Percentiles rank a stretch among this genome's conserved stretches.
These are phyloP conservation scores for Mastomys coucha DNA, from an alignment of 2,113 vertebrate species.

Conservation along the genomic window DNA sequence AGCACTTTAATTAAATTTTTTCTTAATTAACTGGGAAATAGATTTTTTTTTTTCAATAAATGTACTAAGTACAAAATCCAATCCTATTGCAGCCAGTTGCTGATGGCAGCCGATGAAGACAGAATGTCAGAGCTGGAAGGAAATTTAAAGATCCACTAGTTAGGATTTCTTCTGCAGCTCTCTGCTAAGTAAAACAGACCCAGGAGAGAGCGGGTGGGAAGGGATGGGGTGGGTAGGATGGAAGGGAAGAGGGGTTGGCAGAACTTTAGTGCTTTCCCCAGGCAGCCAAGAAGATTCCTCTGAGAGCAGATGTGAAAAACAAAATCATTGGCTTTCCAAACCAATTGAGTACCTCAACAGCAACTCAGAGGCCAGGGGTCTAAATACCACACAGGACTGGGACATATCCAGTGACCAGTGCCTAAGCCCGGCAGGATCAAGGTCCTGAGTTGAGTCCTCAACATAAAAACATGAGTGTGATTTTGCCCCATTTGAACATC, in stretches of 20 bases:
- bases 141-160: neutral
- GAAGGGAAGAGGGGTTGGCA: neutral
- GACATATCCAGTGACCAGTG: neutral
- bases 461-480: neutral
- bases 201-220: neutral
- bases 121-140: neutral
- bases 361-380: neutral
- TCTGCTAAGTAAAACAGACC: neutral
- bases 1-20: slow-evolving; percentile 44
- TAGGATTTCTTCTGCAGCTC: neutral
- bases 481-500: neutral
- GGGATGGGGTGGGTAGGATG: neutral
- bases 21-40: slow-evolving; percentile 60
- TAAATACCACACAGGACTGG: neutral
- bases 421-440: neutral
- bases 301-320: neutral
- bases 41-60: slow-evolving; percentile 56
- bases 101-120: neutral
- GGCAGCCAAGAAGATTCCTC: neutral
- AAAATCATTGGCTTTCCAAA: neutral
- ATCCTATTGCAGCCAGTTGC: slow-evolving; percentile 7
- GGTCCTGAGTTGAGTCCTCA: neutral
- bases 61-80: neutral
- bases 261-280: neutral
- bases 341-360: neutral